These are phyloP conservation scores for Diabrotica balteata DNA, from an alignment of 2,888 invertebrate species.

Conservation along the genomic window DNA sequence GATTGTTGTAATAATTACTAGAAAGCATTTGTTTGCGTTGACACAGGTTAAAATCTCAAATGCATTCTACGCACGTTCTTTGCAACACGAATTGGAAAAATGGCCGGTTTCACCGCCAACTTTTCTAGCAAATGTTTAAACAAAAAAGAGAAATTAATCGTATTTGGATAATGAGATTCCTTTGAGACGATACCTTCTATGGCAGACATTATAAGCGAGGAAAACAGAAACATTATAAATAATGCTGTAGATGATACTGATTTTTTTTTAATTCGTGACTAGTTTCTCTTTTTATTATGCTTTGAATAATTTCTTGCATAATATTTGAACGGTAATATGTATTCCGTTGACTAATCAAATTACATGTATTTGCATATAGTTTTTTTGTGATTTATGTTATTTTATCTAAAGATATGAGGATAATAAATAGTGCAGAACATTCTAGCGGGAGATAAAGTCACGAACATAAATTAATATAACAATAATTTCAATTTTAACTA, in stretches of 20 bases:
- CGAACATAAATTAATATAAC: too few species aligned
- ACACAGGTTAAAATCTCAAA: conserved; percentile 14
- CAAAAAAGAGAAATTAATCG: conserved; percentile 23
- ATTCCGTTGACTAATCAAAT: too few species aligned
- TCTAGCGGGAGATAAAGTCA: too few species aligned
- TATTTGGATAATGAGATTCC: neutral
- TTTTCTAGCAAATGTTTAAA: conserved; percentile 14
- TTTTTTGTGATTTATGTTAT: too few species aligned
- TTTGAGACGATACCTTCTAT: neutral
- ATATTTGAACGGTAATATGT: too few species aligned
- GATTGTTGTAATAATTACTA: conserved; percentile 8
- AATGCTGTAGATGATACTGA: neutral
- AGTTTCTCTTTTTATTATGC: conserved; percentile 3
- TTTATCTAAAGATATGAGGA: too few species aligned
- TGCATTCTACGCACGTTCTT: neutral
- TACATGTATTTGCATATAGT: too few species aligned
- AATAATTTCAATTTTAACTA: too few species aligned
- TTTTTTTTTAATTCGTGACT: neutral
- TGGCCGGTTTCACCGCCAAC: conserved; percentile 16
- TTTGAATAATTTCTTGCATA: too few species aligned
- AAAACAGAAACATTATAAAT: conserved; percentile 8
- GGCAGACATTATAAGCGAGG: conserved; percentile 7
- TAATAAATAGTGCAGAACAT: too few species aligned
- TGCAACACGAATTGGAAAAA: neutral
- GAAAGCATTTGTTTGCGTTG: conserved; percentile 19